Conservation (phyloP, 2,797 vertebrate species). For the Epinephelus awoara region DNA sequence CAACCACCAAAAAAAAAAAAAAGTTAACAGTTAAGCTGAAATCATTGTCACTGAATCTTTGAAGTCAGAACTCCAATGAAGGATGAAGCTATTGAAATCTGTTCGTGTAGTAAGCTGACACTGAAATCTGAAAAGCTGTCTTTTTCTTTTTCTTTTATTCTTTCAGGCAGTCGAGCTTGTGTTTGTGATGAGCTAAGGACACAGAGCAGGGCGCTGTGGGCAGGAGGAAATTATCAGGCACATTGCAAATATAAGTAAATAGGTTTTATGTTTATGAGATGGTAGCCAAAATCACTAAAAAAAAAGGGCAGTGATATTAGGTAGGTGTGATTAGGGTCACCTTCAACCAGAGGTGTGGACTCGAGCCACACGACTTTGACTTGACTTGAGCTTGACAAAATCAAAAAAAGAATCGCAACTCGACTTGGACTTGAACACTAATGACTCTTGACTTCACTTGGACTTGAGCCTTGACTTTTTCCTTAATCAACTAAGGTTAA, state of each 20-base stretch:
- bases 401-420: no score
- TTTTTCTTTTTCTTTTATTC: constrained; percentile 5
- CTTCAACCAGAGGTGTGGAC: no score
- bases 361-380: no score
- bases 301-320: constrained; percentile 3
- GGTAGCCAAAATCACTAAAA: constrained; percentile 10
- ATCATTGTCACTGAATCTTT: constrained; percentile 64
- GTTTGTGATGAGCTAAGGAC: constrained; percentile 35
- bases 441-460: no score
- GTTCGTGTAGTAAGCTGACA: constrained; percentile 67
- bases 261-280: constrained; percentile 18
- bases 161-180: constrained; percentile 47
- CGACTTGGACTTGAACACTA: no score
- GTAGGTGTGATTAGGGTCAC: constrained; percentile 16
- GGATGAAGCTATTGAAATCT: constrained; percentile 69
- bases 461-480: no score
- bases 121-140: constrained; percentile 69
- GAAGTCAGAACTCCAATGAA: constrained; percentile 73
- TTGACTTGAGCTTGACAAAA: no score
- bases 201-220: constrained; percentile 20
- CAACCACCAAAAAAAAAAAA: constrained; percentile 52
- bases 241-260: constrained; percentile 29
- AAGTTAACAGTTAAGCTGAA: constrained; percentile 53
- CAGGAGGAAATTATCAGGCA: constrained; percentile 27
- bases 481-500: no score